A percentile compares a stretch with the other conserved stretches of the same genome.
These are phyloP conservation scores for Latrodectus geometricus DNA, from an alignment of 1,140 invertebrate species.

Conservation along the genomic window DNA sequence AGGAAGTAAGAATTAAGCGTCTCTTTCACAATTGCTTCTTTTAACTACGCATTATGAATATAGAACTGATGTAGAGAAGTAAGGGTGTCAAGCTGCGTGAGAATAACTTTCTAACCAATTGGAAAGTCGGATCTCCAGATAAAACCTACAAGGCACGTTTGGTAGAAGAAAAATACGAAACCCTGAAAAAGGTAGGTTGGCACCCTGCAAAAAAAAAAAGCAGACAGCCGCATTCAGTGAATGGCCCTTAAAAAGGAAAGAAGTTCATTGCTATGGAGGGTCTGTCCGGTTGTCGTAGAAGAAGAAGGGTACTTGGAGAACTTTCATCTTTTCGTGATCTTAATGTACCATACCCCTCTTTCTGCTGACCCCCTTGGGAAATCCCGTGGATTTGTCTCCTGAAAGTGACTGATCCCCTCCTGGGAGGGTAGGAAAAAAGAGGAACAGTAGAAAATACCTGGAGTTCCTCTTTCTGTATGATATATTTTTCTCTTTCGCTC, in stretches of 20 bases:
- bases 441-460: conserved; percentile 40
- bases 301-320: conserved; percentile 14
- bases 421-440: conserved; percentile 15
- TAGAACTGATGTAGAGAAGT: too few relatives aligned
- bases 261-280: conserved; percentile 20
- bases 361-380: conserved; percentile 30
- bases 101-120: too few relatives aligned
- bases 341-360: conserved; percentile 6
- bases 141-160: too few relatives aligned
- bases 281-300: conserved; percentile 46
- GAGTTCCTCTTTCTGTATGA: conserved; percentile 30
- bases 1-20: too few relatives aligned
- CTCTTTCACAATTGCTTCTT: too few relatives aligned
- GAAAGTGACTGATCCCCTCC: conserved; percentile 55
- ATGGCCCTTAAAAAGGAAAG: conserved; percentile 21
- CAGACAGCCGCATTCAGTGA: not conserved
- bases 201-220: too few relatives aligned
- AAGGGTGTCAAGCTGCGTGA: too few relatives aligned
- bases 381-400: conserved; percentile 59
- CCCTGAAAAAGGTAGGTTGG: too few relatives aligned
- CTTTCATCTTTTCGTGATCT: conserved; percentile 44
- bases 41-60: too few relatives aligned
- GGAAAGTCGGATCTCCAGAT: too few relatives aligned
- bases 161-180: too few relatives aligned
- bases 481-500: conserved; percentile 17